Base-by-base conservation (phyloP, 2,888 invertebrate genomes). In the Pyrocoelia pectoralis region DNA sequence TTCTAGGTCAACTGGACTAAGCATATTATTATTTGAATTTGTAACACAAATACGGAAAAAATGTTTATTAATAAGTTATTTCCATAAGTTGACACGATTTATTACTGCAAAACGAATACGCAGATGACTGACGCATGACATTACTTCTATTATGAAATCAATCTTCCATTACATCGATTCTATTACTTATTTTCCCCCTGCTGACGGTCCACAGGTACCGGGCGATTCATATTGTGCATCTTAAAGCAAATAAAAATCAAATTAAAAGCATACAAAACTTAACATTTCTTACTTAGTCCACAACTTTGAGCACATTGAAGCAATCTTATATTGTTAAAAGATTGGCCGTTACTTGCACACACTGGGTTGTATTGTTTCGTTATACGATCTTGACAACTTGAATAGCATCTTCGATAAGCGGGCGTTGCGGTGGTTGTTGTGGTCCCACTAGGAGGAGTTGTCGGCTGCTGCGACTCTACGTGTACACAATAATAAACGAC, bases 271-370 rank as follows among this genome's bases (percentile, higher is more conserved):
- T 46, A 50, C 8, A 10, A 17, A 48, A 48, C 19, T 1, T 4
- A 18, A 12, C 38, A 4, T 13, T 13, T 13, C 55, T 43, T 55
- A 55, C 55, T 19, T 15, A 43, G 8, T 43, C 55, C 55, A 29
- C 55, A 55, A 8, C 43, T 4, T 43, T 28, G 43, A 14, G 55
- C 55, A n/a, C 55, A 55, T n/a, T 13, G 12, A 9, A 55, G 14
- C 12, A n/a, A 13, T 41, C 41, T 43, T 19, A 43, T 24, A 43
- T 55, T 55, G 17, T 24, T 29, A 12, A 24, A 55, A 1, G 55
- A 19, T 17, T 40, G 14, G 2, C 29, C 15, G 14, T 55, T 29
- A n/a, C 13, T 40, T 15, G 41, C 55, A 19, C 55, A 55, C 8
- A 43, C 28, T 6, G 55, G 55, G 24, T 29, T 28, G 24, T 55